phyloP scores from a whole-genome alignment of 2,113 vertebrate genomes.

The Petroica traversi region DNA sequence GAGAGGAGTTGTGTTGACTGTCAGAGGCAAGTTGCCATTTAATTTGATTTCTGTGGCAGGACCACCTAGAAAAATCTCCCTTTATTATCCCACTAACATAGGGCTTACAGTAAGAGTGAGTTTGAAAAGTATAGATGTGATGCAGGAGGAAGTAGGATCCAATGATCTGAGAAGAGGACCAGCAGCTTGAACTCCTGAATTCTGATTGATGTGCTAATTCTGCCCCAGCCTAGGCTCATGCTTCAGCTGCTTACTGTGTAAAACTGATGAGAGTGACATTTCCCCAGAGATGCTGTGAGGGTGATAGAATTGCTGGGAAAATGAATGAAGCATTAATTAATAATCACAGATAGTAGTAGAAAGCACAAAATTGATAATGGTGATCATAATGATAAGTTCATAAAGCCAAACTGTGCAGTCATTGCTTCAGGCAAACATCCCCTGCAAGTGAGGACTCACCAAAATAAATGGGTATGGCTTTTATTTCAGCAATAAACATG shows the following conservation, averaged over 20 bases:
- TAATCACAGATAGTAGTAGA: not conserved
- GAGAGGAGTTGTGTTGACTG: not conserved
- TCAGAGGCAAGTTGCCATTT: not conserved
- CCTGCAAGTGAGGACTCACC: not conserved
- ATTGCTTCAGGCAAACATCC: not conserved
- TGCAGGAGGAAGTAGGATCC: not conserved
- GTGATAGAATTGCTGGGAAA: not conserved
- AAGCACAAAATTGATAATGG: not conserved
- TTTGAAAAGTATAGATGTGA: not conserved
- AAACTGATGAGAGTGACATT: not conserved
- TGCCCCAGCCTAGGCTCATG: not conserved
- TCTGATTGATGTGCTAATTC: not conserved
- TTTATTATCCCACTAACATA: not conserved
- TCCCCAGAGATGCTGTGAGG: not conserved
- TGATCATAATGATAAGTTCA: not conserved
- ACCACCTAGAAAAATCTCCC: not conserved
- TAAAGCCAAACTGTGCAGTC: not conserved
- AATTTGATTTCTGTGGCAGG: not conserved
- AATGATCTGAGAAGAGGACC: not conserved
- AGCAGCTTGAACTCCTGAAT: not conserved
- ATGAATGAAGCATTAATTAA: conserved; percentile 15
- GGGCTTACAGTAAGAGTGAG: not conserved
- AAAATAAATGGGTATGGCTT: not conserved
- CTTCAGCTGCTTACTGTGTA: not conserved
- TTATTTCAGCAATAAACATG: not conserved